Evolutionary conservation across 2,113 vertebrate genomes (phyloP), one percentile per base, ranked within the genome.

Genomic region (Archocentrus centrarchus): DNA sequence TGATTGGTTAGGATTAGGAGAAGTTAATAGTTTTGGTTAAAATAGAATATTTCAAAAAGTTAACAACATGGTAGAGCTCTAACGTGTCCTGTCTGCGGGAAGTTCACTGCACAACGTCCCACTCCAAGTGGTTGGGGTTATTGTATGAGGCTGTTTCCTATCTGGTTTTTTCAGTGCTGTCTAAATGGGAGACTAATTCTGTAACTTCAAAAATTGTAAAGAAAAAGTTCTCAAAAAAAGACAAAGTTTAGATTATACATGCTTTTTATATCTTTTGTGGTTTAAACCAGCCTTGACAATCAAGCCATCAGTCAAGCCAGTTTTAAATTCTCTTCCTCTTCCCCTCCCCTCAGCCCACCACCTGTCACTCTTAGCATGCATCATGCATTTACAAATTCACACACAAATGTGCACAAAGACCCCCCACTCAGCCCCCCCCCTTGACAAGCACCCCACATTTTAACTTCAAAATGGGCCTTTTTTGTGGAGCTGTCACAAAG

Each of bases 401-500:
- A 81, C 68, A 84, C 18, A 77, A 55, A 50, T 44, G n/a, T 37
- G 55, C 80, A 57, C 88, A 92, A 90, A 91, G 87, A 86, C 85
- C 86, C 86, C 87, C 83, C 24, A 8, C 84, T 76, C 86, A 27
- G 77, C 75, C 80, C 77, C 39, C 32, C 7, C 58, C 61, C 61
- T 70, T 82, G 87, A 93, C 88, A 89, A 88, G 89, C 90, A 89
- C 88, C 86, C 90, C 83, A 81, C 83, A 86, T 88, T 93, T 91
- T 84, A 83, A 91, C 91, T 93, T 93, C 83, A 92, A 90, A 93
- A 91, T 77, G 35, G 78, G 37, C 73, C 76, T 55, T 87, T 89
- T 85, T 85, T 92, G 81, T 88, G 61, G 37, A 82, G 91, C 91
- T 94, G 94, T 93, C 93, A 94, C 66, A 58, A 39, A 90, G 90